These are phyloP conservation scores for Dryobotodes eremita DNA, from an alignment of 2,888 invertebrate species.

Conservation along the genomic window DNA sequence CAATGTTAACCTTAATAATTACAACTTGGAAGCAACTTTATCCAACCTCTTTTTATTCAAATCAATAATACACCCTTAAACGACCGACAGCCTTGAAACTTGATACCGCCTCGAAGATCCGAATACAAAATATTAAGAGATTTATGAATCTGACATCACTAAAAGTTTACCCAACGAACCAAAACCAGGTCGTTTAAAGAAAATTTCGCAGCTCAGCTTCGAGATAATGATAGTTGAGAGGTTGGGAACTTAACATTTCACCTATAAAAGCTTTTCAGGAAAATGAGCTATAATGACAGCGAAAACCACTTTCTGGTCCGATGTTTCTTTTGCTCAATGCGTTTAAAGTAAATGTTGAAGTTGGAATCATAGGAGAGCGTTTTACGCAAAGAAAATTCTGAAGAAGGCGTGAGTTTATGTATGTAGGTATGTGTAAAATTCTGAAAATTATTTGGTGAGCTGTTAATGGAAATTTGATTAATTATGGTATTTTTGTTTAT, in stretches of 20 bases:
- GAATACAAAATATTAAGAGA: constrained; percentile 42
- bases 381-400: constrained; percentile 19
- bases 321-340: constrained; percentile 80
- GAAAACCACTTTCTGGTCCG: constrained; percentile 82
- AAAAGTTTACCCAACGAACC: constrained; percentile 54
- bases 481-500: neutral
- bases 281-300: constrained; percentile 84
- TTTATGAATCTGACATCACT: constrained; percentile 37
- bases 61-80: constrained; percentile 3
- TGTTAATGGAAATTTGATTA: constrained; percentile 1
- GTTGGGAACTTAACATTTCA: constrained; percentile 73
- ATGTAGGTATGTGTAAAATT: no score
- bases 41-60: neutral
- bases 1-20: neutral
- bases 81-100: constrained; percentile 14
- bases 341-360: constrained; percentile 71
- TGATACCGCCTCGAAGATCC: neutral
- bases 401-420: neutral
- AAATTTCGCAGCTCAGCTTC: constrained; percentile 75
- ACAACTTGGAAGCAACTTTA: neutral
- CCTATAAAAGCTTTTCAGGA: constrained; percentile 82
- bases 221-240: constrained; percentile 81
- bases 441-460: neutral
- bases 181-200: constrained; percentile 63
- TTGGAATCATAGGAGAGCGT: constrained; percentile 32